Evolutionary conservation across 1,140 invertebrate species (phyloP).

Genomic region (Drosophila novamexicana): DNA sequence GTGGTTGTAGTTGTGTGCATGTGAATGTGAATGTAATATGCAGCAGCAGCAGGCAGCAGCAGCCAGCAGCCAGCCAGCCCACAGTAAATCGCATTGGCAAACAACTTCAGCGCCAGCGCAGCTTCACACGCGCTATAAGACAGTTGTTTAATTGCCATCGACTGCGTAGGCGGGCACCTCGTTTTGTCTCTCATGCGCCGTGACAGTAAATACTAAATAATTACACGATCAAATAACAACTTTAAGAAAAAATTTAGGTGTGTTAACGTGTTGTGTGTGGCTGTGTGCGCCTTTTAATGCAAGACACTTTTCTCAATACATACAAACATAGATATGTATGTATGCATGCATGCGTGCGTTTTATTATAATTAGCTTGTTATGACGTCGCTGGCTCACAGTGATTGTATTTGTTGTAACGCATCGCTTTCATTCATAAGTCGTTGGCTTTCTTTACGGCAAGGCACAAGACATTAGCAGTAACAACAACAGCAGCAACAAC

Average conservation of each 20-base stretch:
- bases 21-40: conserved; percentile 34
- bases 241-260: background rate
- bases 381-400: conserved; percentile 19
- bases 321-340: background rate
- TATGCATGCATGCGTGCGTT: background rate
- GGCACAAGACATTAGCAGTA: conserved; percentile 15
- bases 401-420: conserved; percentile 20
- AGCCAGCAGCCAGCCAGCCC: conserved; percentile 5
- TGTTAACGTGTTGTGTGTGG: conserved; percentile 5
- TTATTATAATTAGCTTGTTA: conserved; percentile 15
- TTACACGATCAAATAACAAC: conserved; percentile 22
- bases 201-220: conserved; percentile 35
- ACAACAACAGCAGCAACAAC: conserved; percentile 6
- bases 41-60: conserved; percentile 7
- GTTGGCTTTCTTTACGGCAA: conserved; percentile 24
- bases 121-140: conserved; percentile 23
- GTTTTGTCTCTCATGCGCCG: conserved; percentile 10
- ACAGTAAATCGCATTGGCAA: conserved; percentile 17
- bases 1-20: conserved; percentile 8
- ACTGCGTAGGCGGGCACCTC: conserved; percentile 11
- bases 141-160: conserved; percentile 27
- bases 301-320: background rate
- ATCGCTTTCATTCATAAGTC: conserved; percentile 59
- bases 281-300: background rate
- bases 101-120: conserved; percentile 18